A percentile compares a stretch with the other conserved stretches of the same genome.
Evolutionary conservation across 2,113 vertebrate genomes (phyloP).

Genomic region (Neolamprologus sp.): DNA sequence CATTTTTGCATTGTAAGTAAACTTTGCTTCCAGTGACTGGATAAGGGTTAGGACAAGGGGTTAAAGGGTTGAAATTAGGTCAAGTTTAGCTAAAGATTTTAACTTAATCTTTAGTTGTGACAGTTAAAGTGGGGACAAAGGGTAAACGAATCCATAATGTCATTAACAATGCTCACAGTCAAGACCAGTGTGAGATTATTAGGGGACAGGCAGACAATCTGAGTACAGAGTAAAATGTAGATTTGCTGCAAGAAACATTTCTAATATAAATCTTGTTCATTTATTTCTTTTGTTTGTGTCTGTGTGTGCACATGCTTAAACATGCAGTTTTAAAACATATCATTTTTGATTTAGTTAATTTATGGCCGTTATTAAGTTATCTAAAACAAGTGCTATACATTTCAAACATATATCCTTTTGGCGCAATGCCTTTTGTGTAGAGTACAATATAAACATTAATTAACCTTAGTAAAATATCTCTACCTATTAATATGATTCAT

Average conservation of each 20-base stretch:
- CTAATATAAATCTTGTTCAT: not conserved
- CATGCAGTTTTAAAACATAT: not conserved
- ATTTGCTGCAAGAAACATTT: not conserved
- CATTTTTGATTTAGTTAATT: not conserved
- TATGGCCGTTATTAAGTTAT: accelerated
- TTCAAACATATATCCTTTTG: not conserved
- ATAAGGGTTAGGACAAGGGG: not conserved
- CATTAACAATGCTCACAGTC: not conserved
- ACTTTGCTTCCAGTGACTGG: not conserved
- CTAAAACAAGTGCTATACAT: not conserved
- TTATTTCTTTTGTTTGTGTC: not conserved
- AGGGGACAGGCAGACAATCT: not conserved
- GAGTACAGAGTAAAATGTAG: not conserved
- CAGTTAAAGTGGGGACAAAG: not conserved
- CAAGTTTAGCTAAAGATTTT: not conserved
- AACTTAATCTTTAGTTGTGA: not conserved
- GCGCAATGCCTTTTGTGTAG: not conserved
- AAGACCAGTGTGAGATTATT: not conserved
- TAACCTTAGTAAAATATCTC: not conserved
- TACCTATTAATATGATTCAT: not conserved
- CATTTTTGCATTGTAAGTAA: not conserved
- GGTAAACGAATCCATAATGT: not conserved
- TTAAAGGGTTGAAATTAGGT: not conserved
- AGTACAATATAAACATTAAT: not conserved
- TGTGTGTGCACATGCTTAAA: not conserved